Evolutionary conservation across 2,113 vertebrate genomes (phyloP), one percentile per base, ranked within the genome.

Genomic region (Spea multiplicata): DNA sequence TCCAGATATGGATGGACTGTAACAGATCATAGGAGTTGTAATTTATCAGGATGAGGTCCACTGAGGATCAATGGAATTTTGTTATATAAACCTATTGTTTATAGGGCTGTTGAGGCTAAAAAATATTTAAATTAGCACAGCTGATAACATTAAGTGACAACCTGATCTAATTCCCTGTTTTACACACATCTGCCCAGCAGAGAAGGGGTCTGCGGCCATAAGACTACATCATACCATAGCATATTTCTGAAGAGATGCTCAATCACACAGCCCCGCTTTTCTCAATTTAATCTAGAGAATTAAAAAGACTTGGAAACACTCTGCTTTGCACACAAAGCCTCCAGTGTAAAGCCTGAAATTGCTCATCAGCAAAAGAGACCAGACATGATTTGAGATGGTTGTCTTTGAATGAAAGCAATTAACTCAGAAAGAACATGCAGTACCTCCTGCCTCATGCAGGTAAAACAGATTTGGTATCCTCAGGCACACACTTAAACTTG

Each of bases 351-450:
- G 77, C 70, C 77, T 79, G 70, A 79, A 79, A 79, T 79, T 79
- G 77, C 77, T 79, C 77, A 79, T 79, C 77, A 79, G 70, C 77
- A 79, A 79, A 79, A 79, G 77, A 79, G 61, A 73, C 77, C 77
- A 79, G 77, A 79, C 77, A 79, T 79, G 77, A 79, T 79, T 79
- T 79, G 77, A 79, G 70, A 79, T 79, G 77, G 77, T 79, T 79
- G 77, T 79, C 77, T 79, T 79, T 79, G 77, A 73, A 79, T 79
- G 73, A 79, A 79, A 79, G 77, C 77, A 79, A 79, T 79, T 79
- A 79, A 70, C 77, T 79, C 61, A 66, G 52, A 79, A 79, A 79
- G 77, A 79, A 79, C 77, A 79, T 73, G 71, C 68, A 79, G 77
- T 79, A 73, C 70, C 44, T 61, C 67, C 69, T 52, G 77, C 77